A percentile compares a stretch with the other conserved stretches of the same genome.
These are phyloP conservation scores for Megaceryle maxima DNA, from an alignment of 2,113 vertebrate genomes.

Conservation along the genomic window DNA sequence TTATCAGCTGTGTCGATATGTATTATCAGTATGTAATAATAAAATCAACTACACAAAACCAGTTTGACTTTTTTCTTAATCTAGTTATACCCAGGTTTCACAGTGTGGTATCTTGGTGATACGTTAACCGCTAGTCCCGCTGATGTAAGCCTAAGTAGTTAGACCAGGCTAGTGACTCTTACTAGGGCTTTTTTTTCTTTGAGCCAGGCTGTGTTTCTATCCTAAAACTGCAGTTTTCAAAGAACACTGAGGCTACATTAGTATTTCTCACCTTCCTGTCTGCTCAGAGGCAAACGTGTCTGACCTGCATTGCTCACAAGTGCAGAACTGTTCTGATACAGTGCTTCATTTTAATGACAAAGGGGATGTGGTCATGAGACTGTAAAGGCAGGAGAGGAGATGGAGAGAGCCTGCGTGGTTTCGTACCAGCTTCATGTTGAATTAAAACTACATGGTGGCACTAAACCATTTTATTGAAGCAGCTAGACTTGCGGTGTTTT, in stretches of 20 bases:
- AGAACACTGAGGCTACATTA: rapidly evolving
- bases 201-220: not conserved
- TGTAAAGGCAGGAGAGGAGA: not conserved
- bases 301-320: rapidly evolving
- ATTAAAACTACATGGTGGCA: not conserved
- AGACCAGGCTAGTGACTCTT: not conserved
- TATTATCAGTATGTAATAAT: slow-evolving; percentile 51
- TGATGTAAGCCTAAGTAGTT: not conserved
- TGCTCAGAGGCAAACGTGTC: not conserved
- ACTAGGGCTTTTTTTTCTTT: not conserved
- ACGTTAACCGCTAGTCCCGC: not conserved
- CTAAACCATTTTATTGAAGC: not conserved
- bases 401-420: not conserved
- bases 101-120: not conserved
- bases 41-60: slow-evolving; percentile 13
- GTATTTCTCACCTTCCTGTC: not conserved
- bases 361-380: not conserved
- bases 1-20: slow-evolving; percentile 27
- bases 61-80: not conserved
- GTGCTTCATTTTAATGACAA: not conserved
- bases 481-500: not conserved
- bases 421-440: not conserved
- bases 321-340: not conserved
- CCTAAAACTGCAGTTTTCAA: not conserved
- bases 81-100: not conserved